A percentile compares a stretch with the other conserved stretches of the same genome.
Evolutionary conservation across 1,140 invertebrate genomes (phyloP).

Genomic region (Nylanderia fulva): DNA sequence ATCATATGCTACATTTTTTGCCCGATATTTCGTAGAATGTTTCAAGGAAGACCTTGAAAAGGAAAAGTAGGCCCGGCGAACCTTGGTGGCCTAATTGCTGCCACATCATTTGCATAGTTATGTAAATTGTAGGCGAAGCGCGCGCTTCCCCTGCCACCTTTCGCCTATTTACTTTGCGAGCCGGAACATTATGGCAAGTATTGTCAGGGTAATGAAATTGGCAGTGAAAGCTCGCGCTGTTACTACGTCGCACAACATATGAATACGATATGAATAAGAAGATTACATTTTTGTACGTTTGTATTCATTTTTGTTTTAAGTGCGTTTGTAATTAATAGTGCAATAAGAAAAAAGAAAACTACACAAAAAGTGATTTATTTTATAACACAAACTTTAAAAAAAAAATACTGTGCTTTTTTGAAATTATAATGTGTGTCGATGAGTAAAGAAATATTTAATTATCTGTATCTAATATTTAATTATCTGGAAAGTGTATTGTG

Average conservation of each 20-base stretch:
- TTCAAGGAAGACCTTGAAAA: conserved; percentile 46
- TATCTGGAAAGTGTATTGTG: no score
- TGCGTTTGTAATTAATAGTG: not conserved
- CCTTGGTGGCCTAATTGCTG: conserved; percentile 66
- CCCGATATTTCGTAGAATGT: conserved; percentile 62
- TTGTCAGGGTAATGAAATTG: conserved; percentile 39
- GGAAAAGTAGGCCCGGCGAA: conserved; percentile 59
- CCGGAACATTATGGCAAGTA: conserved; percentile 32
- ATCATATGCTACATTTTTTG: conserved; percentile 6
- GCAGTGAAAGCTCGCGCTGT: conserved; percentile 45
- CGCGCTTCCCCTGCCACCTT: conserved; percentile 21
- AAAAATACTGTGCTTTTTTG: no score
- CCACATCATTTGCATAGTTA: conserved; percentile 72
- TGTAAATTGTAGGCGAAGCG: conserved; percentile 64
- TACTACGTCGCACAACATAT: not conserved
- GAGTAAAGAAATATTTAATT: no score
- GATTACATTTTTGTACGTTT: not conserved
- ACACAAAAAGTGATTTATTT: not conserved
- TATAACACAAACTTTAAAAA: not conserved
- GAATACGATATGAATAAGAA: conserved; percentile 31
- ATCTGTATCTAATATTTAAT: no score
- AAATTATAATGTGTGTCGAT: no score
- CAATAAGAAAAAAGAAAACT: not conserved
- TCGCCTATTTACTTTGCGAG: conserved; percentile 50
- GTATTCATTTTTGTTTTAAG: conserved; percentile 13